phyloP scores from a whole-genome alignment of 2,113 vertebrate species.

The Barbus barbus region DNA sequence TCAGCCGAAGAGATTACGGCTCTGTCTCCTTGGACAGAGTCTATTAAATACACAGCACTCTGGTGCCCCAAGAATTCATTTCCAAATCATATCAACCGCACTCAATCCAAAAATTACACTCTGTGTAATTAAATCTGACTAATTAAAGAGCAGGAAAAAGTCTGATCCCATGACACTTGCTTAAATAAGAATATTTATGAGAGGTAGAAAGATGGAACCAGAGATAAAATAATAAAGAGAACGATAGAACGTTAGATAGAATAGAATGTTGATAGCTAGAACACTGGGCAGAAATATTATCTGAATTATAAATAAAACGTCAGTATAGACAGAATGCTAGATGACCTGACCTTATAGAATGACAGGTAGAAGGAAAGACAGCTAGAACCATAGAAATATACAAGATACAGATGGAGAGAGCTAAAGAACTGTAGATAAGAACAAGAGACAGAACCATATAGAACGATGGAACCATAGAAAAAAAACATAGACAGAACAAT shows the following conservation, averaged over 20 bases:
- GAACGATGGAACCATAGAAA: no score
- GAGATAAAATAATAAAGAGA: neutral
- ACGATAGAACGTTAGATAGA: neutral
- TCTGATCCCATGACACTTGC: constrained; percentile 34
- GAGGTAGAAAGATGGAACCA: no score
- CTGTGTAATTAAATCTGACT: constrained; percentile 48
- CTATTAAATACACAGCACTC: constrained; percentile 43
- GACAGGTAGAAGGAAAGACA: neutral
- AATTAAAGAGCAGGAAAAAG: constrained; percentile 43
- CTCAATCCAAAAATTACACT: constrained; percentile 52
- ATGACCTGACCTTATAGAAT: neutral
- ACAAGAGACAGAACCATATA: no score
- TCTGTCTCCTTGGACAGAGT: constrained; percentile 32
- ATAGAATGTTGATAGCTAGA: no score
- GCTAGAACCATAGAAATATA: neutral
- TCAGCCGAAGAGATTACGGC: constrained; percentile 31
- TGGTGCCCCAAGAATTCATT: constrained; percentile 34
- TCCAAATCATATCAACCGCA: constrained; percentile 47
- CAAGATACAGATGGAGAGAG: neutral
- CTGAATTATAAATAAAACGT: neutral
- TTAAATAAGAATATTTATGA: constrained; percentile 20
- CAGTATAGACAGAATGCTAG: neutral
- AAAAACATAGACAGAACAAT: no score
- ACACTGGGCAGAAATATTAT: no score
- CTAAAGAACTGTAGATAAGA: neutral